These are phyloP conservation scores for Patiria miniata DNA, from an alignment of 35 echinoderm and acorn worm genomes.

Conservation along the genomic window DNA sequence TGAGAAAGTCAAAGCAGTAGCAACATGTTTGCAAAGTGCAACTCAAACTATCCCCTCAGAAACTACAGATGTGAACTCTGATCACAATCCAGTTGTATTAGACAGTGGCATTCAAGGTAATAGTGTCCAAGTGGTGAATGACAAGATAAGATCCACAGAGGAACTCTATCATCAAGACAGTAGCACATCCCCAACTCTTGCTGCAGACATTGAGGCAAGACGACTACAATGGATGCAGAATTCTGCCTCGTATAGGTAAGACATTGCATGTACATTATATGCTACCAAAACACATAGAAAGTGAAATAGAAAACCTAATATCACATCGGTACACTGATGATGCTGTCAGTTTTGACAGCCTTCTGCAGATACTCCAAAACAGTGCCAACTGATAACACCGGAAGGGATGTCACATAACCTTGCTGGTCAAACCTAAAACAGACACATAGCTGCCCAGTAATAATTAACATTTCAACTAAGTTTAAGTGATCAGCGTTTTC, in stretches of 20 bases:
- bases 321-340: too few relatives aligned
- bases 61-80: background rate
- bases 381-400: too few relatives aligned
- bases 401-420: too few relatives aligned
- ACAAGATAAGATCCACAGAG: background rate
- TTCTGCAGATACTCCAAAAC: too few relatives aligned
- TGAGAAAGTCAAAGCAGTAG: background rate
- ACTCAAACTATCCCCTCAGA: background rate
- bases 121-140: background rate
- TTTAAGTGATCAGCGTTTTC: too few relatives aligned
- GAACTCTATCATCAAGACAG: background rate
- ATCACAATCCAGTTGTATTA: background rate
- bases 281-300: too few relatives aligned
- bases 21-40: background rate
- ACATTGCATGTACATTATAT: background rate
- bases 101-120: background rate
- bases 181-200: slow-evolving; percentile 6
- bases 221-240: slow-evolving; percentile 73
- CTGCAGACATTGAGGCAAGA: slow-evolving; percentile 54
- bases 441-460: too few relatives aligned
- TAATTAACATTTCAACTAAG: too few relatives aligned
- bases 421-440: too few relatives aligned
- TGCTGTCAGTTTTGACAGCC: too few relatives aligned
- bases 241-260: slow-evolving; percentile 66
- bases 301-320: too few relatives aligned